These are phyloP conservation scores for Protophormia terraenovae DNA, from an alignment of 2,888 invertebrate genomes.

Conservation along the genomic window DNA sequence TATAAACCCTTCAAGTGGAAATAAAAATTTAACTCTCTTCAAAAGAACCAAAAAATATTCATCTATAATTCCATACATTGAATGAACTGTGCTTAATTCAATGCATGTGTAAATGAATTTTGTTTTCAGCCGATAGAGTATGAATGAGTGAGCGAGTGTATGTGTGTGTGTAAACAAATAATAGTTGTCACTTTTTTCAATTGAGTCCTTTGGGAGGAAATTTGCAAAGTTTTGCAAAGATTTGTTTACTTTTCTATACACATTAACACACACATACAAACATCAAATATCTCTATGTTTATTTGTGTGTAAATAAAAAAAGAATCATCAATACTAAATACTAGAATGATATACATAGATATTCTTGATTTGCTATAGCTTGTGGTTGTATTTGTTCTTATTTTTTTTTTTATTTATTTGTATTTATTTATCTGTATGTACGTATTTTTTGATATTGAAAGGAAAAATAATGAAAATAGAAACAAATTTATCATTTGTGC, in stretches of 20 bases:
- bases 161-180: conserved; percentile 60
- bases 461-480: conserved; percentile 49
- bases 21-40: no score
- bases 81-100: background rate
- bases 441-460: conserved; percentile 55
- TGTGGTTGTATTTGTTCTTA: background rate
- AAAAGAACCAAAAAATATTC: no score
- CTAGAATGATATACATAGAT: no score
- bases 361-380: conserved; percentile 30
- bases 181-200: conserved; percentile 65
- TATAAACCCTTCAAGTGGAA: no score
- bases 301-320: conserved; percentile 1
- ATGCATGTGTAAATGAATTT: background rate
- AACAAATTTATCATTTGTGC: background rate
- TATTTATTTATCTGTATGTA: conserved; percentile 10
- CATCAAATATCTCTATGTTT: no score
- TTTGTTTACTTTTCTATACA: conserved; percentile 55
- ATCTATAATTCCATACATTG: background rate
- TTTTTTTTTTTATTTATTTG: conserved; percentile 1
- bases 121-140: background rate
- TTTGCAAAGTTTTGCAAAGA: conserved; percentile 64
- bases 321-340: conserved; percentile 36
- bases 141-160: conserved; percentile 12
- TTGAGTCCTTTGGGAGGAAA: conserved; percentile 60
- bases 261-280: background rate